Conservation (phyloP, 2,113 vertebrate species). For the Tichodroma muraria region DNA sequence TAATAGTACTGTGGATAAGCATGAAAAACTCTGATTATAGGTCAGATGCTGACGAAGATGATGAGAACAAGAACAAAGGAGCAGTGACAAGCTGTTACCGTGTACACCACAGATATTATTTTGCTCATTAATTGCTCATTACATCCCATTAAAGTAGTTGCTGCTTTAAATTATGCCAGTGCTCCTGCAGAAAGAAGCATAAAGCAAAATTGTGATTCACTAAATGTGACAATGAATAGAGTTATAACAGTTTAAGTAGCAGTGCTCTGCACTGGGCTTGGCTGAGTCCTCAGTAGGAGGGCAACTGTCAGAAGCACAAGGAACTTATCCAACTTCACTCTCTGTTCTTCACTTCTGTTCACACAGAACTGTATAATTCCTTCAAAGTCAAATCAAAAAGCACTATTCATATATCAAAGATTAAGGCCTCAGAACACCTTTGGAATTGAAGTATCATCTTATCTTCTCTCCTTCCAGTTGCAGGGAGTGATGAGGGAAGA, state of each 20-base stretch:
- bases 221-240: neutral
- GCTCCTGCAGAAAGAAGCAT: neutral
- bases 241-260: neutral
- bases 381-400: neutral
- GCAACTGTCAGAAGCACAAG: neutral
- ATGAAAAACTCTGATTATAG: constrained; percentile 15
- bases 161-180: constrained; percentile 9
- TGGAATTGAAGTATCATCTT: neutral
- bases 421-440: neutral
- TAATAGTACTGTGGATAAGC: neutral
- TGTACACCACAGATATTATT: constrained; percentile 49
- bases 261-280: neutral
- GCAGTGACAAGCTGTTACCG: constrained; percentile 24
- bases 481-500: neutral
- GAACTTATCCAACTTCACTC: neutral
- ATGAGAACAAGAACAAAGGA: constrained; percentile 40
- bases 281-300: neutral
- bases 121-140: constrained; percentile 56
- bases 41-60: constrained; percentile 18
- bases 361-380: neutral
- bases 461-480: neutral
- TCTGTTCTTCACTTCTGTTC: neutral
- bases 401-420: neutral
- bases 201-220: constrained; percentile 40
- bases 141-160: constrained; percentile 14